Evolutionary conservation across 1,140 invertebrate genomes (phyloP).

Genomic region (Lanistes nyassanus): DNA sequence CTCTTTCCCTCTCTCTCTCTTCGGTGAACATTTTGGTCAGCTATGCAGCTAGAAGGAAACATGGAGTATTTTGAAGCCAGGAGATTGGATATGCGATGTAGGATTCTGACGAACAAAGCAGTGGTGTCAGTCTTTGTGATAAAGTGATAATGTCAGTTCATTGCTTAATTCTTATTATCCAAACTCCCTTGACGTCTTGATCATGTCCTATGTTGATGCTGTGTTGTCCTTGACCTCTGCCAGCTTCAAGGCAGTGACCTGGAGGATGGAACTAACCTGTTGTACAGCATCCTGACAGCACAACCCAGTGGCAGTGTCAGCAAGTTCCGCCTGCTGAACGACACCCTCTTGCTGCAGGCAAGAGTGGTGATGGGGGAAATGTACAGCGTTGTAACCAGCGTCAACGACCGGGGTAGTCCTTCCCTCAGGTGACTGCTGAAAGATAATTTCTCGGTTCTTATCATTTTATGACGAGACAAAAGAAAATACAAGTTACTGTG

Average conservation of each 20-base stretch:
- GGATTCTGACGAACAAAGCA: no score
- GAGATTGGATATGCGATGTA: no score
- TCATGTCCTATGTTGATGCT: neutral
- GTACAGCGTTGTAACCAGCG: slow-evolving; percentile 40
- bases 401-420: slow-evolving; percentile 31
- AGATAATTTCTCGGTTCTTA: neutral
- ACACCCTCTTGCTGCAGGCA: slow-evolving; percentile 29
- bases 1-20: no score
- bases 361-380: slow-evolving; percentile 31
- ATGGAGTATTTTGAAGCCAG: no score
- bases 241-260: slow-evolving; percentile 46
- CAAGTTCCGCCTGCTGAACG: slow-evolving; percentile 30
- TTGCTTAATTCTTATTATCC: no score
- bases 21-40: no score
- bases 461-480: no score
- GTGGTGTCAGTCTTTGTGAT: no score
- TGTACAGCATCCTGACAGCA: slow-evolving; percentile 36
- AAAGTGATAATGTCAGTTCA: no score
- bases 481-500: no score
- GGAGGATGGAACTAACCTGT: slow-evolving; percentile 34
- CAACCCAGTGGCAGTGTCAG: slow-evolving; percentile 22
- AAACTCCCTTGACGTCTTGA: no score
- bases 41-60: no score
- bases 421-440: slow-evolving; percentile 11
- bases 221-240: neutral